These are phyloP conservation scores for Muscidifurax raptorellus DNA, from an alignment of 1,140 invertebrate genomes.

Conservation along the genomic window DNA sequence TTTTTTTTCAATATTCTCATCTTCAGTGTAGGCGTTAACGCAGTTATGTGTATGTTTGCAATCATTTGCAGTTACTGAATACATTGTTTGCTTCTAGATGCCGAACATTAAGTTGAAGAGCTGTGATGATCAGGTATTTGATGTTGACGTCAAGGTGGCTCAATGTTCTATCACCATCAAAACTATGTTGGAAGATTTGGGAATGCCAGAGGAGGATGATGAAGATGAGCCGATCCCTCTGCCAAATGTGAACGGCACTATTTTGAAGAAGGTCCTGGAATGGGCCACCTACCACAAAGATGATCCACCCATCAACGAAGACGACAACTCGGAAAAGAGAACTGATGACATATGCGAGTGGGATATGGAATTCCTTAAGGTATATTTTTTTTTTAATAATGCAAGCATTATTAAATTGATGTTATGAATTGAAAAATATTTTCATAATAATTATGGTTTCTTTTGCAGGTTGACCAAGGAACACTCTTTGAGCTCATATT, in stretches of 20 bases:
- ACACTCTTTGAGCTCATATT: constrained; percentile 96
- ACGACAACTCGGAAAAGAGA: constrained; percentile 46
- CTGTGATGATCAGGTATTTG: constrained; percentile 82
- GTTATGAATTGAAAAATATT: background rate
- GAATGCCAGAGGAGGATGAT: constrained; percentile 77
- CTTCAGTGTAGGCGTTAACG: too few species aligned
- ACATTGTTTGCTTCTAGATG: constrained; percentile 62
- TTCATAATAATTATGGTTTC: constrained; percentile 23
- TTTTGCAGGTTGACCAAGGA: constrained; percentile 91
- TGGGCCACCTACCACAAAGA: constrained; percentile 79
- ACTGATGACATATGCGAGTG: constrained; percentile 71
- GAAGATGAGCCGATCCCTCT: constrained; percentile 83
- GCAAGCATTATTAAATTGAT: constrained; percentile 1
- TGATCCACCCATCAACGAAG: constrained; percentile 68
- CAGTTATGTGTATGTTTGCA: too few species aligned
- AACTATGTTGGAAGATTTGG: constrained; percentile 82
- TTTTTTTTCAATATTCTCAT: too few species aligned
- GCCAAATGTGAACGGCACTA: constrained; percentile 83
- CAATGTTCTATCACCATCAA: constrained; percentile 83
- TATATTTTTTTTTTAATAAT: constrained; percentile 49
- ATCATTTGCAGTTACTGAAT: background rate
- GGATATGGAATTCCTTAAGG: constrained; percentile 84
- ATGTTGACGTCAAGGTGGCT: constrained; percentile 84
- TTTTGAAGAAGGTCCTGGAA: constrained; percentile 79
- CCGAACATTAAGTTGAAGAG: constrained; percentile 78